Evolutionary conservation across 2,113 vertebrate genomes (phyloP).

Genomic region (Myiopsitta monachus): DNA sequence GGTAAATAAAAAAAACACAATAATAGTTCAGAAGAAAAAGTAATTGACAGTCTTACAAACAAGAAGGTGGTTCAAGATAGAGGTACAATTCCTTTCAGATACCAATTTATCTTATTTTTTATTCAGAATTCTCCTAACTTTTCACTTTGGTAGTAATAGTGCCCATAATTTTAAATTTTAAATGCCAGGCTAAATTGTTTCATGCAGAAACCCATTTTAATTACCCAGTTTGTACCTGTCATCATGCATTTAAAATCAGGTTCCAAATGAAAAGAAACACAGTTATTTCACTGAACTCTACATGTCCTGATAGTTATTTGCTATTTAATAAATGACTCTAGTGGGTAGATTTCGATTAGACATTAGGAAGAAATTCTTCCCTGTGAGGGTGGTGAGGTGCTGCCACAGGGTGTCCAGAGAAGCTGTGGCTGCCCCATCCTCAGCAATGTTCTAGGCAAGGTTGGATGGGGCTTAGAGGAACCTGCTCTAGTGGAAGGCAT

Average conservation of each 20-base stretch:
- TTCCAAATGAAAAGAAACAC: neutral
- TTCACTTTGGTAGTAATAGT: neutral
- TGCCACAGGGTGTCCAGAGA: neutral
- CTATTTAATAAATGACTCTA: rapidly evolving
- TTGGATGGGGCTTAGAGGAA: neutral
- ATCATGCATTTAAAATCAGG: neutral
- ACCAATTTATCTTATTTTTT: neutral
- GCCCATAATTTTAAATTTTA: neutral
- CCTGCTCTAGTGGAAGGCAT: neutral
- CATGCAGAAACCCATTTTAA: neutral
- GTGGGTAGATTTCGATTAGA: neutral
- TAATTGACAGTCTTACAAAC: neutral
- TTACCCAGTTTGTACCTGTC: neutral
- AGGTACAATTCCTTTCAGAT: neutral
- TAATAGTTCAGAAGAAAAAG: neutral
- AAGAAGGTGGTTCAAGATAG: neutral
- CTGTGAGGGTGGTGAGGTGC: neutral
- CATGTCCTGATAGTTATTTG: neutral
- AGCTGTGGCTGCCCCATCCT: neutral
- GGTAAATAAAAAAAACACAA: neutral
- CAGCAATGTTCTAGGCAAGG: neutral
- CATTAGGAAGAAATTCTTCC: neutral
- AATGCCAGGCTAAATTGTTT: neutral
- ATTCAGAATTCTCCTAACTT: neutral
- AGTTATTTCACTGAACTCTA: neutral